A percentile compares a stretch with the other conserved stretches of the same genome.
These are phyloP conservation scores for Neodon shergylaensis DNA, from an alignment of 2,113 vertebrate genomes.

Conservation along the genomic window DNA sequence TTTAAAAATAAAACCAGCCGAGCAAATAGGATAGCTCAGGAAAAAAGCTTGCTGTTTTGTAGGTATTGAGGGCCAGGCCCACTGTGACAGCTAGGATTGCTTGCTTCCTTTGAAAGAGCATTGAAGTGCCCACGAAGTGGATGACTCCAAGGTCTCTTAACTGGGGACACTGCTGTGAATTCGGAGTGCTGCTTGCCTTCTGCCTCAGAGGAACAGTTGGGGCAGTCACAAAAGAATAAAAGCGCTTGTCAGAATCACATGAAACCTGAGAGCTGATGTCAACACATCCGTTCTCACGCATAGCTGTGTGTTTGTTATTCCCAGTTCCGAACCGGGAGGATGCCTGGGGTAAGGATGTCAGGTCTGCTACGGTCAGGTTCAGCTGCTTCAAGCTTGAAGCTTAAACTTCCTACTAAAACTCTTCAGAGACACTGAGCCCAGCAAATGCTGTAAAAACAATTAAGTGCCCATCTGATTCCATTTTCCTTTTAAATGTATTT, in stretches of 20 bases:
- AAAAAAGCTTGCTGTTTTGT: constrained; percentile 11
- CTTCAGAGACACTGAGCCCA: neutral
- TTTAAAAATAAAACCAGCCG: constrained; percentile 55
- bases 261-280: neutral
- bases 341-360: neutral
- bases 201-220: neutral
- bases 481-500: constrained; percentile 31
- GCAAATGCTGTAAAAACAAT: constrained; percentile 4
- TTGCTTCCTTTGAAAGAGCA: neutral
- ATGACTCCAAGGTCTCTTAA: neutral
- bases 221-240: neutral
- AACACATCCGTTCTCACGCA: neutral
- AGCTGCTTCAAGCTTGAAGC: neutral
- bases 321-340: neutral
- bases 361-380: neutral
- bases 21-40: neutral
- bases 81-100: neutral
- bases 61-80: neutral
- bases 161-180: neutral
- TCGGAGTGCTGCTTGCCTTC: neutral
- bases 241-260: neutral
- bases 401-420: neutral
- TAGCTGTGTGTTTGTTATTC: neutral
- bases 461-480: neutral
- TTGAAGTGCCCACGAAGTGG: neutral